phyloP scores from a whole-genome alignment of 2,113 vertebrate genomes.

The Leptodactylus fuscus region DNA sequence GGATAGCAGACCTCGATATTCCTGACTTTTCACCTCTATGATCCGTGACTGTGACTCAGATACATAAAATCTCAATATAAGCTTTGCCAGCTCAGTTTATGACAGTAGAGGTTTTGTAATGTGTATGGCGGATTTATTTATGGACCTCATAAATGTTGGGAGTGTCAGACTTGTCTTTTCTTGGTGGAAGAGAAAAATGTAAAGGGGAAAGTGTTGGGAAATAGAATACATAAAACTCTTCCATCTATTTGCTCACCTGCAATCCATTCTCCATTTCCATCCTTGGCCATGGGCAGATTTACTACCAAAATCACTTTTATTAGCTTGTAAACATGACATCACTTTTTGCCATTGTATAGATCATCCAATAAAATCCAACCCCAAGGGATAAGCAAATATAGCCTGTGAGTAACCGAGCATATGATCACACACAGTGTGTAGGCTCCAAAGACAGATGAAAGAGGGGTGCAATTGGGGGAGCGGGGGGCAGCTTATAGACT shows the following conservation, averaged over 20 bases:
- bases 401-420: not conserved
- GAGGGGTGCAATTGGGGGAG: too few relatives aligned
- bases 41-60: not conserved
- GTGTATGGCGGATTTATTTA: not conserved
- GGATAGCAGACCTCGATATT: not conserved
- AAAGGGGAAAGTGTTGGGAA: not conserved
- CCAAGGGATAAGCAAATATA: not conserved
- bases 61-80: not conserved
- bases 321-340: not conserved
- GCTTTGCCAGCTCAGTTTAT: not conserved
- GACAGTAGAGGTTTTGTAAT: not conserved
- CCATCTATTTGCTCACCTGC: slow-evolving; percentile 36
- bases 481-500: too few relatives aligned
- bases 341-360: not conserved
- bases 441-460: not conserved
- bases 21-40: not conserved
- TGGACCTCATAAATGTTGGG: slow-evolving; percentile 4
- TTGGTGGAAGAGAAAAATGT: not conserved
- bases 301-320: not conserved
- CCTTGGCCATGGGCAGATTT: not conserved
- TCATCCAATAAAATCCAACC: not conserved
- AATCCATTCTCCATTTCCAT: not conserved
- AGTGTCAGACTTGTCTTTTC: not conserved
- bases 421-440: not conserved
- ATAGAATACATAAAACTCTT: not conserved